A percentile compares a stretch with the other conserved stretches of the same genome.
phyloP scores from a whole-genome alignment of 2,888 invertebrate species.

The Limenitis camilla region DNA sequence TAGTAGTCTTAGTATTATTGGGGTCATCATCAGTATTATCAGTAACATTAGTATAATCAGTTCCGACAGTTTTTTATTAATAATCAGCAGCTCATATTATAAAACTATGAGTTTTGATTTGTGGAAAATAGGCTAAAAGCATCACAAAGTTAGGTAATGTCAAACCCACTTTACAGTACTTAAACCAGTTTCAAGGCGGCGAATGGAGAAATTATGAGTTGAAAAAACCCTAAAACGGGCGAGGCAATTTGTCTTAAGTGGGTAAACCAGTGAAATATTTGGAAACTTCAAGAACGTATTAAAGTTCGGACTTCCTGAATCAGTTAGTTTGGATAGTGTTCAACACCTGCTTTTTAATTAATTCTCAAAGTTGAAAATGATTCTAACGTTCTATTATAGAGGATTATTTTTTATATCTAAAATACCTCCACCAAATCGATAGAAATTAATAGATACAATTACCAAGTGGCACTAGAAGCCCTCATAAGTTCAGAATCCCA shows the following conservation, averaged over 20 bases:
- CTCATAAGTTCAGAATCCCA: too few species aligned
- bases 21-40: too few species aligned
- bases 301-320: constrained; percentile 42
- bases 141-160: constrained; percentile 8
- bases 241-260: constrained; percentile 64
- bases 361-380: constrained; percentile 3
- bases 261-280: constrained; percentile 65
- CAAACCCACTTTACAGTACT: constrained; percentile 15
- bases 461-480: too few species aligned
- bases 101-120: too few species aligned
- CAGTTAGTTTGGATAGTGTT: constrained; percentile 6
- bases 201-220: constrained; percentile 55
- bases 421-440: too few species aligned
- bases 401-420: too few species aligned
- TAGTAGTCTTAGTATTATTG: too few species aligned
- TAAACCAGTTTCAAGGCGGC: constrained; percentile 30
- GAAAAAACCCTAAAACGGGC: constrained; percentile 45
- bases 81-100: too few species aligned
- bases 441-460: too few species aligned
- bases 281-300: constrained; percentile 59
- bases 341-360: constrained; percentile 26
- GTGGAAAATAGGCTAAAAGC: constrained; percentile 9
- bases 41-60: too few species aligned
- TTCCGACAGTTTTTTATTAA: too few species aligned
- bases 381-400: too few species aligned